Evolutionary conservation across 37 sponge, comb jelly and placozoan species (phyloP), one percentile per base, ranked within the genome.

Genomic region (Bolinopsis microptera): DNA sequence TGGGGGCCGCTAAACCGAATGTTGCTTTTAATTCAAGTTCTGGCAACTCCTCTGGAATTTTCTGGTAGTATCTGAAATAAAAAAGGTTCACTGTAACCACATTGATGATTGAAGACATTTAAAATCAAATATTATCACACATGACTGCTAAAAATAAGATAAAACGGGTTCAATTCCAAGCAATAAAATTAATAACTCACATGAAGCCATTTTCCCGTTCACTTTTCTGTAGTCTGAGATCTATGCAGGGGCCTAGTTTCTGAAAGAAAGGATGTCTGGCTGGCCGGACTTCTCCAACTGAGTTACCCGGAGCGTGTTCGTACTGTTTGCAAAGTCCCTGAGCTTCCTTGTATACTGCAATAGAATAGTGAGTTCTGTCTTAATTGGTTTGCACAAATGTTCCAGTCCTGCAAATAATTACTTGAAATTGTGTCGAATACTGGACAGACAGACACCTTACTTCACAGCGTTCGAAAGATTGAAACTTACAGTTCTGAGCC

Each of bases 161-260:
- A 35, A 25, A 1, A 23, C n/a, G n/a, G n/a, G n/a, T n/a, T n/a
- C n/a, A n/a, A n/a, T n/a, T n/a, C n/a, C n/a, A n/a, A n/a, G n/a
- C n/a, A n/a, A n/a, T n/a, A n/a, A n/a, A n/a, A n/a, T n/a, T 24
- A 21, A 18, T 61, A 18, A 21, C 69, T 93, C 94, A 98, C 98
- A 98, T 98, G 92, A 99, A 99, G 39, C 99, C 99, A 93, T 99
- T 99, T 72, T 99, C 99, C 39, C 96, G 95, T 35, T 93, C 93
- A 92, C 95, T 94, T 77, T 99, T 99, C 69, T 97, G 96, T 68
- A 99, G 94, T 72, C 94, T 93, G 0, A 94, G 95, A 69, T 95
- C 94, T 39, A 99, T 93, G 94, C 96, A 92, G 18, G 98, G 97
- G 18, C 95, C 96, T 26, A 99, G 96, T 69, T 95, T 96, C 93